These are phyloP conservation scores for Kryphioiulus occultus DNA, from an alignment of 2,888 invertebrate species.

Conservation along the genomic window DNA sequence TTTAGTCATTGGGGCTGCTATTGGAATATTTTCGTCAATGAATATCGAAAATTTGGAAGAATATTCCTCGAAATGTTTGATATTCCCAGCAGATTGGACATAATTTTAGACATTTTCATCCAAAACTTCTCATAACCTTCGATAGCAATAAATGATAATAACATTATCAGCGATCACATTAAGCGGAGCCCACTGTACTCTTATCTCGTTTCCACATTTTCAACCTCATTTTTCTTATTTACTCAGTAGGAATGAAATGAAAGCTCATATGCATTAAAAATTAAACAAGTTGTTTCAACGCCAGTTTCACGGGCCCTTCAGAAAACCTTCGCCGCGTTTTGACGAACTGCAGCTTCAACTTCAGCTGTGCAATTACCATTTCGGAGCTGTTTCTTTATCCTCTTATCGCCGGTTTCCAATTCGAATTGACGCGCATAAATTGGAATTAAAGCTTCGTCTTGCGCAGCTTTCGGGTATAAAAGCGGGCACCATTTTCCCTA, in stretches of 20 bases:
- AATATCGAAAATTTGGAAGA: too few species aligned
- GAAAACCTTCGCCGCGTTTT: background rate
- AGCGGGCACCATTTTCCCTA: too few species aligned
- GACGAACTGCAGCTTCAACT: background rate
- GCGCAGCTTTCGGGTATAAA: too few species aligned
- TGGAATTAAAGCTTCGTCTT: background rate
- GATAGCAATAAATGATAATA: too few species aligned
- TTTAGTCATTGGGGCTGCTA: too few species aligned
- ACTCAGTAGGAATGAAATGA: background rate
- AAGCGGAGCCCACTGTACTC: too few species aligned
- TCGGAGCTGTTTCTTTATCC: background rate
- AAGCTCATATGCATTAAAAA: background rate
- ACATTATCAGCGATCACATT: too few species aligned
- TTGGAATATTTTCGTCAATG: too few species aligned
- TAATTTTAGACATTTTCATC: too few species aligned
- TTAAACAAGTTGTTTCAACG: background rate
- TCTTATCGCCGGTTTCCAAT: background rate
- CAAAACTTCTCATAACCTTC: too few species aligned
- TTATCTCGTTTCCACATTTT: background rate
- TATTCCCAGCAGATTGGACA: too few species aligned
- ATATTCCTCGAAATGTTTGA: too few species aligned
- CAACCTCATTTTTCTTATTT: background rate
- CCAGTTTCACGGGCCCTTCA: background rate
- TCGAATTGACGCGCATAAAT: background rate
- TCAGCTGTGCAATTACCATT: background rate